phyloP scores from a whole-genome alignment of 2,888 invertebrate species.

The Erebia ligea region DNA sequence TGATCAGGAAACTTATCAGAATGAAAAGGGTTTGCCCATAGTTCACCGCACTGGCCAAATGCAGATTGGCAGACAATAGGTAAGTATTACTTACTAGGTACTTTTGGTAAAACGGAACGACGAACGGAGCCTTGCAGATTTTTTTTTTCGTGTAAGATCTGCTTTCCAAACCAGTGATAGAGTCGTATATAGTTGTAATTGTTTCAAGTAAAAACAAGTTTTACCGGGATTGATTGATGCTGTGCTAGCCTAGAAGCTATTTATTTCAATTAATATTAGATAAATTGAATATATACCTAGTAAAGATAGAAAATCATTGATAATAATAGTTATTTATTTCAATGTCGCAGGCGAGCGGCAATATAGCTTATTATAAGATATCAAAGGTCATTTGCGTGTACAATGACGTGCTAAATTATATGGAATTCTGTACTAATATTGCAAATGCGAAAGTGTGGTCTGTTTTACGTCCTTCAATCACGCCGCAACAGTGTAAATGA shows the following conservation, averaged over 20 bases:
- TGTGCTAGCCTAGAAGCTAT: slow-evolving; percentile 5
- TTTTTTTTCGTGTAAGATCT: no score
- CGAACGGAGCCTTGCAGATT: no score
- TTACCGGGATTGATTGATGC: neutral
- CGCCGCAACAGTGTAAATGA: no score
- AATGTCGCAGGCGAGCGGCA: slow-evolving; percentile 37
- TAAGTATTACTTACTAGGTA: no score
- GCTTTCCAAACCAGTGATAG: no score
- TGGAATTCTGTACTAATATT: neutral
- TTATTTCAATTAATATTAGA: slow-evolving; percentile 25
- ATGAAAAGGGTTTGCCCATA: no score
- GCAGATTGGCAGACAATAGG: no score
- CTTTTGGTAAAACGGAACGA: no score
- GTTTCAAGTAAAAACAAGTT: slow-evolving; percentile 1
- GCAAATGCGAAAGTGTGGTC: neutral
- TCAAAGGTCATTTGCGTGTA: slow-evolving; percentile 35
- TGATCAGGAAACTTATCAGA: no score
- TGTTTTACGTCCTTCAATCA: no score
- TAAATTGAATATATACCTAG: neutral
- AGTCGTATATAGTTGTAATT: no score
- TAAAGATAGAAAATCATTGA: neutral
- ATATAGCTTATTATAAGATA: slow-evolving; percentile 30
- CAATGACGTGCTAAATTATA: slow-evolving; percentile 5
- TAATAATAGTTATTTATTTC: slow-evolving; percentile 35
- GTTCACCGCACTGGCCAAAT: no score